phyloP scores from a whole-genome alignment of 2,113 vertebrate genomes.

The Mus spicilegus region DNA sequence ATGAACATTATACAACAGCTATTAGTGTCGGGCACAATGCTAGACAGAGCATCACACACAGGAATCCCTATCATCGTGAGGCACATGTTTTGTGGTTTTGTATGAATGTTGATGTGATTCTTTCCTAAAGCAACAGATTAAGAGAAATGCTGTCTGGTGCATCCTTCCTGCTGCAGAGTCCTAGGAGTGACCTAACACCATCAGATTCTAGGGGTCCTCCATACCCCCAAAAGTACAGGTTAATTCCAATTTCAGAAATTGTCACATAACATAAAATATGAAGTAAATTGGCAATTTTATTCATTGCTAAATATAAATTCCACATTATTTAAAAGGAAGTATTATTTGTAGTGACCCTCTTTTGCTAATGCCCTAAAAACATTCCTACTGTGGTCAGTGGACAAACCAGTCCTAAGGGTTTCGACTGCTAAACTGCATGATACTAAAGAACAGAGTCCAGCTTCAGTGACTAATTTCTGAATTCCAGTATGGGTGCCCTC shows the following conservation, averaged over 20 bases:
- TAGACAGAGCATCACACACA: not conserved
- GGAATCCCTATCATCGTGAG: not conserved
- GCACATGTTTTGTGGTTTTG: not conserved
- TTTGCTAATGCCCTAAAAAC: not conserved
- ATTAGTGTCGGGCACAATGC: not conserved
- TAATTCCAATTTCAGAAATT: slow-evolving; percentile 33
- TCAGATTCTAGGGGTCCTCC: not conserved
- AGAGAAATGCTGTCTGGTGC: not conserved
- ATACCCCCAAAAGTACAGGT: not conserved
- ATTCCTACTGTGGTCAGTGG: not conserved
- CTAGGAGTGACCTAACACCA: not conserved
- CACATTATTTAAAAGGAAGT: slow-evolving; percentile 11
- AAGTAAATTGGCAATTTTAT: slow-evolving; percentile 38
- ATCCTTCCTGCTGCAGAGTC: not conserved
- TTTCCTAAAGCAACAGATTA: not conserved
- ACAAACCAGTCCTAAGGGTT: not conserved
- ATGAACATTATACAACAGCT: not conserved
- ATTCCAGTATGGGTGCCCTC: not conserved
- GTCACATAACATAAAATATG: not conserved
- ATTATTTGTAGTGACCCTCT: not conserved
- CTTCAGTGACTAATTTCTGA: not conserved
- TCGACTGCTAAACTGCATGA: not conserved
- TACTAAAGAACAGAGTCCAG: not conserved
- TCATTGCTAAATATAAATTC: slow-evolving; percentile 51
- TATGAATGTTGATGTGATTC: not conserved